These are phyloP conservation scores for Periophthalmus modestus DNA, from an alignment of 2,113 vertebrate species.

Conservation along the genomic window DNA sequence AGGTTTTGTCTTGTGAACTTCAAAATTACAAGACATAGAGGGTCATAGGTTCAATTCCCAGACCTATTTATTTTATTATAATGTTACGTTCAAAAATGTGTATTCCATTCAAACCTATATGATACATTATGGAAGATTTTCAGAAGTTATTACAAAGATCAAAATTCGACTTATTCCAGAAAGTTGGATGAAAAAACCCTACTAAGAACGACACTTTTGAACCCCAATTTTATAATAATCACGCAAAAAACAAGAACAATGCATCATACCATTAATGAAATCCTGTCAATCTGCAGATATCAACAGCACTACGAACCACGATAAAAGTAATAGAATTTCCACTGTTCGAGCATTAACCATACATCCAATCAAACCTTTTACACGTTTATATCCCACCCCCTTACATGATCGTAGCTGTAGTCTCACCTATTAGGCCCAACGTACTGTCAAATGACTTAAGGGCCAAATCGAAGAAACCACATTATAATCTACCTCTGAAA, in stretches of 20 bases:
- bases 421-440: background rate
- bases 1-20: no score
- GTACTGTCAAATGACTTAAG: slow-evolving; percentile 13
- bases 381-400: background rate
- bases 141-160: no score
- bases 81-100: no score
- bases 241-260: background rate
- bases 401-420: background rate
- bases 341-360: background rate
- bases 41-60: no score
- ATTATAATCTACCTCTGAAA: slow-evolving; percentile 32
- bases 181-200: no score
- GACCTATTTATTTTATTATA: no score
- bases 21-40: no score
- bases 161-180: no score
- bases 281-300: background rate
- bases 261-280: background rate
- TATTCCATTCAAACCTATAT: no score
- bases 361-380: background rate
- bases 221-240: no score
- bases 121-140: no score
- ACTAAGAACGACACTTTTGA: no score
- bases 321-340: background rate
- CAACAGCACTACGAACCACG: background rate
- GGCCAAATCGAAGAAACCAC: slow-evolving; percentile 16